phyloP scores from a whole-genome alignment of 1,140 invertebrate genomes.

The Zaprionus vittiger region DNA sequence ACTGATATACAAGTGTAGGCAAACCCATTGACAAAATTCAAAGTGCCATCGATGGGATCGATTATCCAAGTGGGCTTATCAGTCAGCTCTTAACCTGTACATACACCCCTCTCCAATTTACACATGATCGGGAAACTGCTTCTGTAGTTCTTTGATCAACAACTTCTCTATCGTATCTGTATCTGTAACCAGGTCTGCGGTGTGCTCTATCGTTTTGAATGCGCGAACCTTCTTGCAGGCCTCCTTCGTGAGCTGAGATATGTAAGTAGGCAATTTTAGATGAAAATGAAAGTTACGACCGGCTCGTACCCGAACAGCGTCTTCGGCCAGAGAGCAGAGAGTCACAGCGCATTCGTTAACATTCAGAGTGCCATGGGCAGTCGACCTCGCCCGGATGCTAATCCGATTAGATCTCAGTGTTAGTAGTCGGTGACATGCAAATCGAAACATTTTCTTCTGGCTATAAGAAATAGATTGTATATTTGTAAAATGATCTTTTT shows the following conservation, averaged over 20 bases:
- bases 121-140: conserved; percentile 93
- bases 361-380: background rate
- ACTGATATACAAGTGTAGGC: conserved; percentile 92
- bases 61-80: conserved; percentile 98
- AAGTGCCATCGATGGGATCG: conserved; percentile 94
- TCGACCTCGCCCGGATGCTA: background rate
- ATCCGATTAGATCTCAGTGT: background rate
- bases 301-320: conserved; percentile 6
- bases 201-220: conserved; percentile 1
- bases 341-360: conserved; percentile 14
- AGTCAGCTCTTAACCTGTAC: conserved; percentile 90
- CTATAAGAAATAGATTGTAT: background rate
- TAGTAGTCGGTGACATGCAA: conserved; percentile 5
- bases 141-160: conserved; percentile 89
- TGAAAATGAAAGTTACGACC: background rate
- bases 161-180: conserved; percentile 96
- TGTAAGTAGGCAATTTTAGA: background rate
- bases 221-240: background rate
- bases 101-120: conserved; percentile 96
- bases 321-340: conserved; percentile 3
- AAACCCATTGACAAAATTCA: conserved; percentile 94
- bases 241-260: background rate
- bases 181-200: conserved; percentile 96
- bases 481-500: conserved; percentile 9
- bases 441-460: conserved; percentile 8